Percentiles rank a stretch among this genome's conserved stretches.
These are phyloP conservation scores for Eledona agricola DNA, from an alignment of 2,888 invertebrate genomes.

Conservation along the genomic window DNA sequence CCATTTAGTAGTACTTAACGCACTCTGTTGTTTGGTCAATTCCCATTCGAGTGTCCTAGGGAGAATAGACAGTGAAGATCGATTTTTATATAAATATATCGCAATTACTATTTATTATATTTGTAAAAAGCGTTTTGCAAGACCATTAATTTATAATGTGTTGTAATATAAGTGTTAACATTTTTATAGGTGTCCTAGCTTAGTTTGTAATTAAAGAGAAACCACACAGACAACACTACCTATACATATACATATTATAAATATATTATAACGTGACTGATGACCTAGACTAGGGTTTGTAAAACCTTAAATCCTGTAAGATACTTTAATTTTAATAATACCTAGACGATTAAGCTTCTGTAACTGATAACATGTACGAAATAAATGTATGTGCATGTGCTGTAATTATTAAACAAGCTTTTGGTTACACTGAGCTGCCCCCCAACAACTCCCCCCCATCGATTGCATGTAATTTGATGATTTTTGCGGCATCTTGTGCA, in stretches of 20 bases:
- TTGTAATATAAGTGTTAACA: slow-evolving; percentile 61
- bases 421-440: slow-evolving; percentile 42
- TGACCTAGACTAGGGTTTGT: slow-evolving; percentile 51
- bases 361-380: slow-evolving; percentile 60
- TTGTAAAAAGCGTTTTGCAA: slow-evolving; percentile 54
- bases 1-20: slow-evolving; percentile 56
- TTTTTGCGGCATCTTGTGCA: slow-evolving; percentile 32
- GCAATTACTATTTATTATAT: slow-evolving; percentile 50
- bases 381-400: slow-evolving; percentile 65
- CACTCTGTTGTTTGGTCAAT: slow-evolving; percentile 42
- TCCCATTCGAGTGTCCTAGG: slow-evolving; percentile 39
- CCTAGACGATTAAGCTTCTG: slow-evolving; percentile 51
- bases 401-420: slow-evolving; percentile 58
- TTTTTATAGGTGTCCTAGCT: slow-evolving; percentile 60
- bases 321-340: slow-evolving; percentile 55
- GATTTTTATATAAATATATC: slow-evolving; percentile 51
- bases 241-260: too few relatives aligned
- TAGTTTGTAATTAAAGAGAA: slow-evolving; percentile 43
- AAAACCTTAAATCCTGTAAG: slow-evolving; percentile 53
- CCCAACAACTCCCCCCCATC: slow-evolving; percentile 7
- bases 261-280: slow-evolving; percentile 56
- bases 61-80: slow-evolving; percentile 41
- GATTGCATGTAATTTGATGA: slow-evolving; percentile 29
- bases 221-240: slow-evolving; percentile 26
- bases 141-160: slow-evolving; percentile 51